Percentiles rank a stretch among this genome's conserved stretches.
These are phyloP conservation scores for Disparrhopalites patrizii DNA, from an alignment of 2,888 invertebrate genomes.

Conservation along the genomic window DNA sequence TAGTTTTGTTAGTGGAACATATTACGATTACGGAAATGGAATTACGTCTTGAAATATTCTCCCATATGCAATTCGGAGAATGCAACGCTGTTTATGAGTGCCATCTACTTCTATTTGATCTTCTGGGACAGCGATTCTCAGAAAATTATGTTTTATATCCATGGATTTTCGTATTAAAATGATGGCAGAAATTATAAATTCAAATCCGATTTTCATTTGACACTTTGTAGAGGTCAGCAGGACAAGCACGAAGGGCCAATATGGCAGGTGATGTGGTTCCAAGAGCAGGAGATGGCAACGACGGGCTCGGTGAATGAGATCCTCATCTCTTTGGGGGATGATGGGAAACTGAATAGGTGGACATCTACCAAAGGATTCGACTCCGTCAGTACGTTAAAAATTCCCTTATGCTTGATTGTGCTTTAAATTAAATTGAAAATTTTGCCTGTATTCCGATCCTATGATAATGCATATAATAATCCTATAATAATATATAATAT, in stretches of 20 bases:
- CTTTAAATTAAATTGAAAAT: no score
- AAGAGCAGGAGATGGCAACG: slow-evolving; percentile 32
- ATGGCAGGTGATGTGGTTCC: slow-evolving; percentile 46
- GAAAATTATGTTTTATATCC: not conserved
- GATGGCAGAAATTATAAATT: not conserved
- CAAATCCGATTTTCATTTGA: not conserved
- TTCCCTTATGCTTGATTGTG: no score
- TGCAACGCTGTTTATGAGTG: no score
- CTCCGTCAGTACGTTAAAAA: slow-evolving; percentile 31
- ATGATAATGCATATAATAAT: not conserved
- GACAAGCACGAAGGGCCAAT: slow-evolving; percentile 45
- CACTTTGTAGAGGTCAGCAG: slow-evolving; percentile 4
- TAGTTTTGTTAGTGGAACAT: not conserved
- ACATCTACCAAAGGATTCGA: slow-evolving; percentile 42
- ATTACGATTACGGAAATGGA: no score
- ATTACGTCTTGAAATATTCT: no score
- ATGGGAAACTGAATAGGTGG: slow-evolving; percentile 45
- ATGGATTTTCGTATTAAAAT: not conserved
- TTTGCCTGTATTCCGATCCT: not conserved
- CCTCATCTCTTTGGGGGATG: slow-evolving; percentile 44
- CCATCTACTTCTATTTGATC: no score
- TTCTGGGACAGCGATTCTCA: no score
- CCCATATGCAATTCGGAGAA: no score
- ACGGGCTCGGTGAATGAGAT: slow-evolving; percentile 38
- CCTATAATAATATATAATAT: not conserved